These are phyloP conservation scores for Turdus rufiventris DNA, from an alignment of 2,113 vertebrate genomes.

Conservation along the genomic window DNA sequence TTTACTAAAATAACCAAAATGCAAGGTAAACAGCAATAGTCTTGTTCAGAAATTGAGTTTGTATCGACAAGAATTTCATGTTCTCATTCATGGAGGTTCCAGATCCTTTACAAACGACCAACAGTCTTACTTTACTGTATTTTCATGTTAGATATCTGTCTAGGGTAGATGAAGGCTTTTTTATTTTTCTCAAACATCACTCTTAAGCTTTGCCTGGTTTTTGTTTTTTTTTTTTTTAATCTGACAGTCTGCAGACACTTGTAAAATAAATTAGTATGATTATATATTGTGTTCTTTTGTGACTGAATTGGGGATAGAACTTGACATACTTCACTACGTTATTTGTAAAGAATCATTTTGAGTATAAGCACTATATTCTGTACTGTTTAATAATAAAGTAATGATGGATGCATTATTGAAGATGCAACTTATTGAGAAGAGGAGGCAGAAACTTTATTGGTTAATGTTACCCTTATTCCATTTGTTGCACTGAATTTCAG, in stretches of 20 bases:
- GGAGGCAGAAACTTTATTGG: conserved; percentile 29
- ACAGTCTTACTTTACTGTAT: background rate
- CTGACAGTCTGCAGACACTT: conserved; percentile 1
- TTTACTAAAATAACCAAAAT: background rate
- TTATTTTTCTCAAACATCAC: background rate
- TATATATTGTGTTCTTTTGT: conserved; percentile 32
- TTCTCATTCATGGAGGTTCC: background rate
- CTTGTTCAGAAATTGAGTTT: background rate
- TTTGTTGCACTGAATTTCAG: conserved; percentile 70
- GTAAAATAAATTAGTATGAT: conserved; percentile 33
- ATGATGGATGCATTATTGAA: conserved; percentile 28
- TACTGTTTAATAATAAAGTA: conserved; percentile 40
- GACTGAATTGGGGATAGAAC: conserved; percentile 39
- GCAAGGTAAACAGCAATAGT: background rate
- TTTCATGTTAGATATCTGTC: background rate
- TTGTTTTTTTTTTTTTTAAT: background rate
- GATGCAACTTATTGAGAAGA: conserved; percentile 26
- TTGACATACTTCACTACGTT: conserved; percentile 40
- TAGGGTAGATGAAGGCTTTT: conserved; percentile 24
- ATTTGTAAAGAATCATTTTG: conserved; percentile 42
- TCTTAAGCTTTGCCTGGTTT: background rate
- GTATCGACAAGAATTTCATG: background rate
- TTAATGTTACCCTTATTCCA: conserved; percentile 20
- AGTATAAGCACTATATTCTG: conserved; percentile 40
- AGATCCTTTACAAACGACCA: background rate